Conservation (phyloP, 1,140 invertebrate species). For the Drosophila miranda region DNA sequence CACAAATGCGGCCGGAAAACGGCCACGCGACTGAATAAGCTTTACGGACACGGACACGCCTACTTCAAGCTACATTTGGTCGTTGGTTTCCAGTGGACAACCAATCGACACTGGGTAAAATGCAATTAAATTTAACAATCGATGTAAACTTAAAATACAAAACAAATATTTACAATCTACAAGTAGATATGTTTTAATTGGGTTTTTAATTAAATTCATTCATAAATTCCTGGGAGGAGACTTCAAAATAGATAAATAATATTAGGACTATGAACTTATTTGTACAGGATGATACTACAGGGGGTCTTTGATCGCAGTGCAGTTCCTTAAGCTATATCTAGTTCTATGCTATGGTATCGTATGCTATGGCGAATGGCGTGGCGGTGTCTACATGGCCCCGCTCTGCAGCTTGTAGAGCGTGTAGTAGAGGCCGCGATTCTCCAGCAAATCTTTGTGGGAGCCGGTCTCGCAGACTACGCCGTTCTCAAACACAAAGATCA, state of each 20-base stretch:
- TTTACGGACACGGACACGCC: constrained; percentile 22
- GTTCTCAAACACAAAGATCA: constrained; percentile 86
- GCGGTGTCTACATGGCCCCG: constrained; percentile 54
- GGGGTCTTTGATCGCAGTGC: constrained; percentile 57
- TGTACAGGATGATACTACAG: constrained; percentile 17
- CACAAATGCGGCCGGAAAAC: constrained; percentile 8
- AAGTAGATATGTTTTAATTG: constrained; percentile 21
- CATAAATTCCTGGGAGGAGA: constrained; percentile 22
- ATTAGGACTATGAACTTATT: constrained; percentile 26
- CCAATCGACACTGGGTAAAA: constrained; percentile 69
- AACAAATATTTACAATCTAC: constrained; percentile 44
- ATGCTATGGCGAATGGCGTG: background rate
- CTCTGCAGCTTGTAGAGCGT: constrained; percentile 86
- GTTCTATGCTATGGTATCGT: background rate
- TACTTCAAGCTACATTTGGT: constrained; percentile 67
- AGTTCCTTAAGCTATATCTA: constrained; percentile 39
- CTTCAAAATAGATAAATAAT: constrained; percentile 30
- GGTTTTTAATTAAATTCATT: background rate
- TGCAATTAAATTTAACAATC: constrained; percentile 69
- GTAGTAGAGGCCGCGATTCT: constrained; percentile 87
- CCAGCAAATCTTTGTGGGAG: constrained; percentile 87
- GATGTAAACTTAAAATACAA: constrained; percentile 72
- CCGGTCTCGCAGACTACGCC: constrained; percentile 88
- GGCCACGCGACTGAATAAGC: constrained; percentile 1
- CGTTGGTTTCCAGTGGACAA: constrained; percentile 71